Evolutionary conservation across 2,113 vertebrate genomes (phyloP).

Genomic region (Apus apus): DNA sequence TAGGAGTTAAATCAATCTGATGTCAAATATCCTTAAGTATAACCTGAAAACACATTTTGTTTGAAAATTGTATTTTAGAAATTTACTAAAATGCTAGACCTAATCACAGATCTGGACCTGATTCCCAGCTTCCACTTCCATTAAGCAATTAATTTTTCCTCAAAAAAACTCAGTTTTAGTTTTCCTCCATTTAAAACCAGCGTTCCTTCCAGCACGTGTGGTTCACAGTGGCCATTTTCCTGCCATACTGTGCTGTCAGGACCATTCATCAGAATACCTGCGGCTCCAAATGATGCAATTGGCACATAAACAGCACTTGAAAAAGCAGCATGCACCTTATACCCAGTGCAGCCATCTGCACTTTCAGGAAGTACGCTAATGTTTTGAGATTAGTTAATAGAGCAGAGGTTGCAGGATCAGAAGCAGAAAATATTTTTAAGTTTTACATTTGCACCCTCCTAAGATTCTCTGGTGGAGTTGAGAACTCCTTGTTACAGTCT

Average conservation of each 20-base stretch:
- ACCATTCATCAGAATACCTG: not conserved
- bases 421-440: not conserved
- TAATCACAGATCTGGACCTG: not conserved
- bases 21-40: not conserved
- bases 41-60: not conserved
- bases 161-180: not conserved
- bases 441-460: not conserved
- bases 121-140: not conserved
- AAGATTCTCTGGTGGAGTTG: not conserved
- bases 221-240: not conserved
- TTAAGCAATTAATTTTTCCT: not conserved
- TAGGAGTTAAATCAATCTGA: not conserved
- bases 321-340: not conserved
- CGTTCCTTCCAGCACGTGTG: not conserved
- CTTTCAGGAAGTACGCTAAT: not conserved
- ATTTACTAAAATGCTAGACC: not conserved
- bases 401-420: not conserved
- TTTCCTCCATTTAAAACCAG: not conserved
- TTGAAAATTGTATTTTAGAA: not conserved
- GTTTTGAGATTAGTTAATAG: not conserved
- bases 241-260: not conserved
- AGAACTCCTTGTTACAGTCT: not conserved
- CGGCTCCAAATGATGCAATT: not conserved
- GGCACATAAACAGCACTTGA: not conserved
- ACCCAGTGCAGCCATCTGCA: not conserved